Base-by-base conservation (phyloP, 2,888 invertebrate species). In the Agrochola macilenta region DNA sequence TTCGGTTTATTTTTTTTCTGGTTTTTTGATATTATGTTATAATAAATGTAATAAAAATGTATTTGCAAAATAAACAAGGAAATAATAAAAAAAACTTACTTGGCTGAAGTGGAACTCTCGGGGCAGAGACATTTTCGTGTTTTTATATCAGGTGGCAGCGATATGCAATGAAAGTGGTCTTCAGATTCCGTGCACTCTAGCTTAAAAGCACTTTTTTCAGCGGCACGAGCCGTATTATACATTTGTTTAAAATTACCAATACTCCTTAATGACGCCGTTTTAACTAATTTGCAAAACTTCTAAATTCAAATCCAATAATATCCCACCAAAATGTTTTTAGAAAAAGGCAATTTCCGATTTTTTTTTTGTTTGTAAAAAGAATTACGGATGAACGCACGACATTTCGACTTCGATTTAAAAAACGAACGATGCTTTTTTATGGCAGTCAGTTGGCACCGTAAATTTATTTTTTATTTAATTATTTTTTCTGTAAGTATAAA, bases 51-150 rank as follows among this genome's bases (percentile, higher is more conserved):
- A 23, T 4, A 5, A 0, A 66, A 14, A 61, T n/a, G 4, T 35
- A 12, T 2, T 35, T 23, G 0, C n/a, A n/a, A 46, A 46, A 57
- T 46, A 61, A 66, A 14, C 20, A 23, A 39, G 12, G 2, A 23
- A 43, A 23, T 49, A 17, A 11, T 26, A 12, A 54, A n/a, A 54
- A n/a, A 11, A 26, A 87, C 96, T 95, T 87, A 97, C 97, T 95
- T 97, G 96, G 88, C 97, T 97, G 89, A 97, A 97, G 87, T 97
- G 97, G 92, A 97, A 97, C 91, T 97, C 97, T 88, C 97, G 94
- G 78, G 97, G 97, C 85, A 97, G 90, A 89, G 97, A 97, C 97
- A 97, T 97, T 61, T 91, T 52, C 63, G 54, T 14, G 43, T 79
- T 94, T 79, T 95, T 4, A 96, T 96, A 35, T 96, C 96, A 0